These are phyloP conservation scores for Cepaea hortensis DNA, from an alignment of 2,888 invertebrate species.

Conservation along the genomic window DNA sequence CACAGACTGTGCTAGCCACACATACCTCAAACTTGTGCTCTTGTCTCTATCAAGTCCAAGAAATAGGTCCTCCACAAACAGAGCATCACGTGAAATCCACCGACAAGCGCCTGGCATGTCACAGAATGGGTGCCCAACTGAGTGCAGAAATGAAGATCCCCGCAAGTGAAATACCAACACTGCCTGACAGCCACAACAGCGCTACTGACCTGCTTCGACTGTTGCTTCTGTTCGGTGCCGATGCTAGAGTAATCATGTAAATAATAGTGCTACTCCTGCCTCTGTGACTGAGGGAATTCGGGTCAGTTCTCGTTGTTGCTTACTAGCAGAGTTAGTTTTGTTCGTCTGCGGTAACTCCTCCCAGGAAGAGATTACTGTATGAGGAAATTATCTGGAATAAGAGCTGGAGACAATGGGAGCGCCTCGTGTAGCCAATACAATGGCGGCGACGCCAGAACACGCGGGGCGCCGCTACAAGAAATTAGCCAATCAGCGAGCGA, in stretches of 20 bases:
- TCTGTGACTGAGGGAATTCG: neutral
- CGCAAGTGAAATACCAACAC: conserved; percentile 13
- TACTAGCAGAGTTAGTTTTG: conserved; percentile 10
- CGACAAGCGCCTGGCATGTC: conserved; percentile 40
- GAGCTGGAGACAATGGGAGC: conserved; percentile 35
- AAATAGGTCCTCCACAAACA: conserved; percentile 30
- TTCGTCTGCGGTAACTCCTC: conserved; percentile 33
- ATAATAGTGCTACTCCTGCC: conserved; percentile 18
- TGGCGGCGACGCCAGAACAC: conserved; percentile 36
- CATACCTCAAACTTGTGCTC: neutral
- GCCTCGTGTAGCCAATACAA: conserved; percentile 40
- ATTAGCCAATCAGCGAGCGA: conserved; percentile 35
- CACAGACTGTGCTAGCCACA: neutral
- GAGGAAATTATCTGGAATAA: conserved; percentile 35
- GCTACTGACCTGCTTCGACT: neutral
- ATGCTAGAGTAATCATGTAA: conserved; percentile 6
- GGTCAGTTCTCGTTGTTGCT: neutral
- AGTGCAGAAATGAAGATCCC: conserved; percentile 4
- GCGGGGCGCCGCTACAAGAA: conserved; percentile 35
- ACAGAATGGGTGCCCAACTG: neutral
- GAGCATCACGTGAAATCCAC: conserved; percentile 26
- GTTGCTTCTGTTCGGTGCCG: conserved; percentile 10
- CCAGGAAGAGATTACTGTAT: conserved; percentile 33
- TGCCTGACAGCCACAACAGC: neutral
- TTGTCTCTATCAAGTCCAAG: conserved; percentile 7